Evolutionary conservation across 1,140 invertebrate species (phyloP), one percentile per base, ranked within the genome.

Genomic region (Phenacoccus solenopsis): DNA sequence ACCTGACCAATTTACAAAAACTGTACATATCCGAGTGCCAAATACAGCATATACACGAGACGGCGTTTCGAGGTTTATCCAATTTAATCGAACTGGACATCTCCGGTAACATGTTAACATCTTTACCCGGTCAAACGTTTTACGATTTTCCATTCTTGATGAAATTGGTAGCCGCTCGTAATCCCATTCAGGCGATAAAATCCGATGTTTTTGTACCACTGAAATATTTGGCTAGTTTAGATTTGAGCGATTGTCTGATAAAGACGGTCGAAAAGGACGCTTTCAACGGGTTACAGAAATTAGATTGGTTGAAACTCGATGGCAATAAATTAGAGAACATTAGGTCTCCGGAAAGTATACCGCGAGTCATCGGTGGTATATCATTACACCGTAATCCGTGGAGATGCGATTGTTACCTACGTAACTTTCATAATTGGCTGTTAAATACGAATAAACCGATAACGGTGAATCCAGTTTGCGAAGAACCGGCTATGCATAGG

Each of bases 71-170:
- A 27, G 90, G 91, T 0, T 81, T 96, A 21, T 88, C 88, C 13
- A 95, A 94, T 77, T 80, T 96, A 22, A 90, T 96, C 7, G 92
- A 94, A 78, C 80, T 96, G 71, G 92, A 96, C 80, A 80, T 96
- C 1, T 89, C 88, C 13, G 84, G 88, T 74, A 96, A 96, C 79
- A 82, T 85, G 61, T 80, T 95, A 72, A 84, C 85, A 28, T 79
- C 85, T 30, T 83, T 94, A 72, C 91, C 92, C 1, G 91, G 92
- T 2, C 86, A 86, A 16, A 88, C 90, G 16, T 91, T 94, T 74
- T 78, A 84, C 13, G 88, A 89, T 75, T 89, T 87, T 74, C 84
- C 86, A 25, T 87, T 87, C 1, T 79, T 96, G 69, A 93, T 94
- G 88, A 85, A 88, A 70, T 82, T 96, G 3, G 84, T 85, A 24